phyloP scores from a whole-genome alignment of 1,140 invertebrate species.

The Phymorhynchus buccinoides region DNA sequence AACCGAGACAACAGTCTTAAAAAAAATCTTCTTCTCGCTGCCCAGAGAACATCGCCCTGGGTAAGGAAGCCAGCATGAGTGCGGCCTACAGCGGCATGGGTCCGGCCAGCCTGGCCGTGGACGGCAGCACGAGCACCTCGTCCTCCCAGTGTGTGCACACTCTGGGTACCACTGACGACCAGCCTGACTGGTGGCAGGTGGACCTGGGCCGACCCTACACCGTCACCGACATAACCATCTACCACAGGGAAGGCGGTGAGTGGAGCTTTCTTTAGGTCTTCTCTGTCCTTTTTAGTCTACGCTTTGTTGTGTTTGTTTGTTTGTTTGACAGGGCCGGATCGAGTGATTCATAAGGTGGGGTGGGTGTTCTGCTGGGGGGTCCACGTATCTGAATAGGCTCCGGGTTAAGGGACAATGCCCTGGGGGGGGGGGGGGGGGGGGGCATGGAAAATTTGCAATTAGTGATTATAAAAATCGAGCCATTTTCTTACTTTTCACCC shows the following conservation, averaged over 20 bases:
- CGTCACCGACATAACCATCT: constrained; percentile 9
- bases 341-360: too few relatives aligned
- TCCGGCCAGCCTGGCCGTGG: neutral
- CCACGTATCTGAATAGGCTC: too few relatives aligned
- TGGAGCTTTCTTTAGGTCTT: neutral
- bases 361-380: too few relatives aligned
- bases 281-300: too few relatives aligned
- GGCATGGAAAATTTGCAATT: too few relatives aligned
- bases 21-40: too few relatives aligned
- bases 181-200: constrained; percentile 5
- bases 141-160: neutral
- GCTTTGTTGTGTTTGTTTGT: neutral
- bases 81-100: neutral
- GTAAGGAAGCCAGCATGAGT: neutral
- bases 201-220: constrained; percentile 2
- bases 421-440: too few relatives aligned
- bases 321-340: too few relatives aligned
- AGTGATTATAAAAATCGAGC: too few relatives aligned
- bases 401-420: too few relatives aligned
- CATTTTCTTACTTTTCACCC: too few relatives aligned
- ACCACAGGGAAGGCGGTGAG: neutral
- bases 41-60: neutral
- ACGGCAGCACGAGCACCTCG: neutral
- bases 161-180: neutral
- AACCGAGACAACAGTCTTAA: too few relatives aligned